phyloP scores from a whole-genome alignment of 1,140 invertebrate genomes.

The Pogonognathellus flavescens region DNA sequence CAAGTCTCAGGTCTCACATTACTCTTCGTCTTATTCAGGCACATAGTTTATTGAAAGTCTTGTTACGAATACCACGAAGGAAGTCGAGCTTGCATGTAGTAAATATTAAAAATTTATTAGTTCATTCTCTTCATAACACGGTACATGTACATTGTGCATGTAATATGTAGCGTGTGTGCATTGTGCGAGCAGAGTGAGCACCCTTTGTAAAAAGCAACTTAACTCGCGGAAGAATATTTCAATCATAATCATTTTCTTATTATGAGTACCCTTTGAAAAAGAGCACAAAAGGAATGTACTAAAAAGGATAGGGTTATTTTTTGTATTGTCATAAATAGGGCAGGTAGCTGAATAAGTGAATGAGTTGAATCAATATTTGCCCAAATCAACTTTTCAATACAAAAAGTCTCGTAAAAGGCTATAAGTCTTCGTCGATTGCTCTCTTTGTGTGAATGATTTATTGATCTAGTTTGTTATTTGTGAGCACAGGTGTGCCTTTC shows the following conservation, averaged over 20 bases:
- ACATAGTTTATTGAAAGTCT: too few relatives aligned
- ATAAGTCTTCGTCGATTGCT: conserved; percentile 12
- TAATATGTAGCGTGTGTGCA: too few relatives aligned
- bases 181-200: neutral
- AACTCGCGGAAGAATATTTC: conserved; percentile 1
- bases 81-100: too few relatives aligned
- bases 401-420: conserved; percentile 8
- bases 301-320: too few relatives aligned
- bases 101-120: too few relatives aligned
- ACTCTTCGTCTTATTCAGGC: too few relatives aligned
- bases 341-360: too few relatives aligned
- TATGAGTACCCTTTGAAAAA: neutral
- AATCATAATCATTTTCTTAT: neutral
- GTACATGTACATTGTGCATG: too few relatives aligned
- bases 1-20: too few relatives aligned
- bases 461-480: neutral
- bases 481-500: conserved; percentile 27
- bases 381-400: conserved; percentile 20
- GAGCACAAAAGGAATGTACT: neutral
- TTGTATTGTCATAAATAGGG: too few relatives aligned
- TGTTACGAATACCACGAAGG: too few relatives aligned
- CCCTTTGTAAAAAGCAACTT: conserved; percentile 13
- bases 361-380: neutral
- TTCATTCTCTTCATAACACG: too few relatives aligned
- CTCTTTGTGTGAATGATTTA: neutral